A percentile compares a stretch with the other conserved stretches of the same genome.
phyloP scores from a whole-genome alignment of 2,888 invertebrate genomes.

The Cryptosula pallasiana region DNA sequence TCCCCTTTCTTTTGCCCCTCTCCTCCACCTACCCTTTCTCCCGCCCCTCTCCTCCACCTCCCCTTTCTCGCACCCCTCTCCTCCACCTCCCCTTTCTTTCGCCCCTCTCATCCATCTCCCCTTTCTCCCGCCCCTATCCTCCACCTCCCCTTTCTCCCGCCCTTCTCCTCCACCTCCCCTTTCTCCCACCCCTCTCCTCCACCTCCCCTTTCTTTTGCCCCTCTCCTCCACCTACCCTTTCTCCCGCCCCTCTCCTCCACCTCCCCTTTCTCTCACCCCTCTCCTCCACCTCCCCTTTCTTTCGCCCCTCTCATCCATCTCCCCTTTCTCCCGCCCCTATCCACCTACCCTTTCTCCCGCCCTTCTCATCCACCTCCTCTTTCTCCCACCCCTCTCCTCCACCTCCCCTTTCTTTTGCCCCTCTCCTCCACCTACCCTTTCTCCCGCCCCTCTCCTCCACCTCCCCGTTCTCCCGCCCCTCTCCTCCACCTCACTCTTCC shows the following conservation, averaged over 20 bases:
- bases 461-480: background rate
- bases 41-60: background rate
- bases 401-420: background rate
- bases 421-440: background rate
- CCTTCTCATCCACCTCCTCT: background rate
- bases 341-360: background rate
- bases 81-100: background rate
- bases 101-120: background rate
- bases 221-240: background rate
- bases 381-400: background rate
- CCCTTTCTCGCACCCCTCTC: background rate
- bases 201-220: background rate
- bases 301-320: background rate
- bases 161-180: background rate
- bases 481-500: background rate
- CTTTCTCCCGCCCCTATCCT: background rate
- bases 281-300: background rate
- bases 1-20: background rate
- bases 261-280: background rate
- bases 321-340: background rate
- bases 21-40: background rate
- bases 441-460: background rate
- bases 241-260: background rate
- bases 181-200: background rate
- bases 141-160: background rate